Conservation (phyloP, 1,140 invertebrate genomes). For the Aphaenogaster rudis region DNA sequence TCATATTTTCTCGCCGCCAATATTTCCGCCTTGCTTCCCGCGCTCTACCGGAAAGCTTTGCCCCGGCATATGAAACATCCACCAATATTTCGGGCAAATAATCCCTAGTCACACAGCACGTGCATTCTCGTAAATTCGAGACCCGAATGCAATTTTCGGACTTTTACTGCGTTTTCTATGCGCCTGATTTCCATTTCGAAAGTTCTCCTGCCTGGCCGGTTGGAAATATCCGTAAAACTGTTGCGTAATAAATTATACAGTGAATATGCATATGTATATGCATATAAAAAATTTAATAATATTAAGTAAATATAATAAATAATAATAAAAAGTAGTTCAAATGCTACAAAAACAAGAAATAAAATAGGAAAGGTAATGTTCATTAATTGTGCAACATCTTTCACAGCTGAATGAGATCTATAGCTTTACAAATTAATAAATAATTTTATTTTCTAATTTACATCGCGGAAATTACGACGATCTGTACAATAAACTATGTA, state of each 20-base stretch:
- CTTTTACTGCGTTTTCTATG: slow-evolving; percentile 47
- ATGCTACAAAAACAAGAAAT: not conserved
- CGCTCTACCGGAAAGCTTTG: slow-evolving; percentile 48
- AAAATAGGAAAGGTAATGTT: not conserved
- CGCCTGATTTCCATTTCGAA: slow-evolving; percentile 60
- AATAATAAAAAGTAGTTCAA: not conserved
- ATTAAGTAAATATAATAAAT: not conserved
- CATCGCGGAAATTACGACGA: not conserved
- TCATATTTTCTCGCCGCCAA: slow-evolving; percentile 72
- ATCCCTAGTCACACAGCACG: slow-evolving; percentile 41
- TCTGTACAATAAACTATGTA: not conserved
- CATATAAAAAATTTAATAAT: not conserved
- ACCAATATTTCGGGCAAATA: slow-evolving; percentile 63
- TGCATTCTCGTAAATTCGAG: slow-evolving; percentile 61
- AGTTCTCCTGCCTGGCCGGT: slow-evolving; percentile 27
- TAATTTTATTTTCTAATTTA: not conserved
- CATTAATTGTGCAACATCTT: not conserved
- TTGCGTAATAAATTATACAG: slow-evolving; percentile 34
- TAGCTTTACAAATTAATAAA: not conserved
- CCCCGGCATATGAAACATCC: slow-evolving; percentile 60
- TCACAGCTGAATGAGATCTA: not conserved
- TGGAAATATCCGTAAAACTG: slow-evolving; percentile 26
- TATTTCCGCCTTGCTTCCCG: slow-evolving; percentile 71
- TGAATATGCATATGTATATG: not conserved
- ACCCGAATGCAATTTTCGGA: slow-evolving; percentile 60